Percentiles rank a stretch among this genome's conserved stretches.
Evolutionary conservation across 2,888 invertebrate species (phyloP).

Genomic region (Formica aserva): DNA sequence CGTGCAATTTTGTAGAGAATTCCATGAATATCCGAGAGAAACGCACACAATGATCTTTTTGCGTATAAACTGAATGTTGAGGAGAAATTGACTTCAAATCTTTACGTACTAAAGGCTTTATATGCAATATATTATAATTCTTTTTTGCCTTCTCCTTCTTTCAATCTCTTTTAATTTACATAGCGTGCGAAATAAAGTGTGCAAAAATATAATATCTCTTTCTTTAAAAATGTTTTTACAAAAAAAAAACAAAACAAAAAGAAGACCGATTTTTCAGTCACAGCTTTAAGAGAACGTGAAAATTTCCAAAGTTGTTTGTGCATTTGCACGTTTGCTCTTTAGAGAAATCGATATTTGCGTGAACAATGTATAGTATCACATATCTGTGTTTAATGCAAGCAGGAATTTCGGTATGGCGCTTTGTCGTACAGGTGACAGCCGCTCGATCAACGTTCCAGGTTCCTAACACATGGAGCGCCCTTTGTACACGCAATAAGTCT

Average conservation of each 20-base stretch:
- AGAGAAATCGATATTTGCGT: conserved; percentile 5
- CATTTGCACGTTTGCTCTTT: neutral
- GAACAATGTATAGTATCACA: neutral
- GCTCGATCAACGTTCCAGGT: conserved; percentile 51
- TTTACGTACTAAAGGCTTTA: neutral
- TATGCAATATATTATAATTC: neutral
- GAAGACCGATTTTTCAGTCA: neutral
- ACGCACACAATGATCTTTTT: neutral
- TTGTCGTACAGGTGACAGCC: conserved; percentile 60
- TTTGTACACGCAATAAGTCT: conserved; percentile 52
- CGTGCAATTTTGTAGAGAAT: conserved; percentile 16
- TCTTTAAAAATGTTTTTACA: neutral
- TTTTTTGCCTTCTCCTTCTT: neutral
- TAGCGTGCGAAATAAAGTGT: neutral
- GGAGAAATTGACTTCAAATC: conserved; percentile 5
- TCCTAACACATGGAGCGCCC: conserved; percentile 26
- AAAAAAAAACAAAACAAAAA: neutral
- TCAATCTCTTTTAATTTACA: neutral
- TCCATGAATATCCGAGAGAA: conserved; percentile 1
- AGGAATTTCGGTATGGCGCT: conserved; percentile 62
- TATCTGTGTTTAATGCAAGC: conserved; percentile 35
- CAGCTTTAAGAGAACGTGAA: neutral
- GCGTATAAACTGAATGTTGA: neutral
- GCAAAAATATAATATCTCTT: neutral
- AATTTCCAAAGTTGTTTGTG: neutral